These are phyloP conservation scores for Gallinago media DNA, from an alignment of 2,113 vertebrate genomes.

Conservation along the genomic window DNA sequence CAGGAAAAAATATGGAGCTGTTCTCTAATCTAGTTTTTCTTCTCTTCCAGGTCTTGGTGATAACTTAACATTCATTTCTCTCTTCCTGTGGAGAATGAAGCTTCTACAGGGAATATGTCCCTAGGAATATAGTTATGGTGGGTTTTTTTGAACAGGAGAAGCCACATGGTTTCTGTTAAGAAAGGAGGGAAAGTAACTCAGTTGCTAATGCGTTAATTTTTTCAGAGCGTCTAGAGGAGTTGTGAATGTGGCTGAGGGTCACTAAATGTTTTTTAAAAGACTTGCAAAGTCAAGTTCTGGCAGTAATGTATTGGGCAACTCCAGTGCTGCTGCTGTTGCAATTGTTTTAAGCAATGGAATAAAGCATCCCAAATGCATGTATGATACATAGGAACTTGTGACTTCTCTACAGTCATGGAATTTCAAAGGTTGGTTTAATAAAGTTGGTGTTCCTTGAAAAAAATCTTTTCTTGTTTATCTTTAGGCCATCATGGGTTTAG, in stretches of 20 bases:
- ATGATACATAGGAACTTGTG: neutral
- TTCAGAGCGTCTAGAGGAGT: neutral
- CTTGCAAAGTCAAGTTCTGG: neutral
- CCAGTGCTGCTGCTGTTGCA: neutral
- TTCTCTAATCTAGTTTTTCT: neutral
- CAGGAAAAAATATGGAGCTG: neutral
- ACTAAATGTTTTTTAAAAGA: neutral
- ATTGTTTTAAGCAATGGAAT: neutral
- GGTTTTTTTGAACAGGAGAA: neutral
- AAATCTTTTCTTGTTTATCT: neutral
- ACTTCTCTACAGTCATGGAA: neutral
- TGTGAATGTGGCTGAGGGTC: neutral
- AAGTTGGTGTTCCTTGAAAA: neutral
- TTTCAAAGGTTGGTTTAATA: neutral
- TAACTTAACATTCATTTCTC: neutral
- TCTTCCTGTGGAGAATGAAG: neutral
- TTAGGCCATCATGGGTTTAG: neutral
- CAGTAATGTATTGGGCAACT: neutral
- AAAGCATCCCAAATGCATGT: neutral
- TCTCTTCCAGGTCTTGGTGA: slow-evolving; percentile 8
- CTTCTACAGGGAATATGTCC: neutral
- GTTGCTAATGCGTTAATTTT: neutral
- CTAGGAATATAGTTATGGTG: neutral
- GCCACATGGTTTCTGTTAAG: neutral
- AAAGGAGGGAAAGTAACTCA: neutral